Evolutionary conservation across 2,888 invertebrate genomes (phyloP).

Genomic region (Sussaba pulchella): DNA sequence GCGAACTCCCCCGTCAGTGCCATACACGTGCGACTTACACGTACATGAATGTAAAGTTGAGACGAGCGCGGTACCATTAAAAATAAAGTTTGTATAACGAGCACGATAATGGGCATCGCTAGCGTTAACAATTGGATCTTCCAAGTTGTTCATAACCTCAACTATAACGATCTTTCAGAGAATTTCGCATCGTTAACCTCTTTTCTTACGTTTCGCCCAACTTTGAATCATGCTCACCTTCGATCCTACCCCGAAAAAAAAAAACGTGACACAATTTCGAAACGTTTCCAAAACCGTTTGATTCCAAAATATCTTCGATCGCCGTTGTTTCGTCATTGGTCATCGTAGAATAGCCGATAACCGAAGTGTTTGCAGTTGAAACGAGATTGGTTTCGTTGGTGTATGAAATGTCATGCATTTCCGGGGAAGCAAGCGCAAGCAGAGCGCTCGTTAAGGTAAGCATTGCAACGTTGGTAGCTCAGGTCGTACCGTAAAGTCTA

Average conservation of each 20-base stretch:
- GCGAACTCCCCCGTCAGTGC: not conserved
- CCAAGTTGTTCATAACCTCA: slow-evolving; percentile 8
- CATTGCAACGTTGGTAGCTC: slow-evolving; percentile 16
- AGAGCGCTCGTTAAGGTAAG: slow-evolving; percentile 59
- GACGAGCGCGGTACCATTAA: slow-evolving; percentile 29
- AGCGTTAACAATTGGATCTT: slow-evolving; percentile 18
- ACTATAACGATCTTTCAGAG: slow-evolving; percentile 6
- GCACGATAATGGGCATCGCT: slow-evolving; percentile 11
- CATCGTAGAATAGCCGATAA: not conserved
- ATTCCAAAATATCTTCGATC: too few species aligned
- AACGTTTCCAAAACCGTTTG: too few species aligned
- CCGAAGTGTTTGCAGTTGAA: not conserved
- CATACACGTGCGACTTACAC: slow-evolving; percentile 15
- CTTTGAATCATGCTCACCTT: too few species aligned
- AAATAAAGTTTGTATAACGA: slow-evolving; percentile 39
- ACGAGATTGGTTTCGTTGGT: slow-evolving; percentile 10
- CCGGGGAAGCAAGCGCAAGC: slow-evolving; percentile 46
- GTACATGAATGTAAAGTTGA: slow-evolving; percentile 1
- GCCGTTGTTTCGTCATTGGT: not conserved
- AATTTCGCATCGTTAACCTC: slow-evolving; percentile 7
- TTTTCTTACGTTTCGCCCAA: not conserved
- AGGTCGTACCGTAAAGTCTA: slow-evolving; percentile 54
- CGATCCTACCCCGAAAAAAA: too few species aligned
- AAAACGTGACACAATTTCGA: too few species aligned
- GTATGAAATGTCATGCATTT: slow-evolving; percentile 47